Percentiles rank a stretch among this genome's conserved stretches.
These are phyloP conservation scores for Nebria ingens DNA, from an alignment of 1,140 invertebrate genomes.

Conservation along the genomic window DNA sequence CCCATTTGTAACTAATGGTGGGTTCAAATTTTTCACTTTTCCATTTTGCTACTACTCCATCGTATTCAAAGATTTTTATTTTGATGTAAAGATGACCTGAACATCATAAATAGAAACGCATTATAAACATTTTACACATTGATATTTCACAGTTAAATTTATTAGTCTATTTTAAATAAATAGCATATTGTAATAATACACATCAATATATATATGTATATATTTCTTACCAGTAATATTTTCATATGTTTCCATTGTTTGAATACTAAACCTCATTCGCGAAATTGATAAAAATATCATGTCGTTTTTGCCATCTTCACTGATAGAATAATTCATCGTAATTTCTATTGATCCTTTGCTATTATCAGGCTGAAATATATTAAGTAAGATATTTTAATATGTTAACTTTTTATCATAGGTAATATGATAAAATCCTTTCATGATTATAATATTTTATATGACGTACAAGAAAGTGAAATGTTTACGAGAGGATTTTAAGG, in stretches of 20 bases:
- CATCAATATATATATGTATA: neutral
- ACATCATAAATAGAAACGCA: constrained; percentile 22
- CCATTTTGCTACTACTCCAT: constrained; percentile 60
- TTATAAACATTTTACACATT: neutral
- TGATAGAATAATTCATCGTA: constrained; percentile 47
- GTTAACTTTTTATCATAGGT: neutral
- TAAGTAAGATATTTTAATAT: neutral
- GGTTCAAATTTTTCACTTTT: constrained; percentile 61
- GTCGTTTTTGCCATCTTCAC: constrained; percentile 46
- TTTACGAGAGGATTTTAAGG: too few species aligned
- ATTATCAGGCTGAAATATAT: constrained; percentile 45
- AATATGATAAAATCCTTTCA: too few species aligned
- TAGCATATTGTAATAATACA: neutral
- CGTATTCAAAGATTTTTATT: constrained; percentile 57
- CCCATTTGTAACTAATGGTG: constrained; percentile 46
- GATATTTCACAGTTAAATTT: neutral
- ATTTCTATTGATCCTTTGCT: constrained; percentile 56
- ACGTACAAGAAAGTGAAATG: too few species aligned
- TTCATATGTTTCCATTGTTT: constrained; percentile 60
- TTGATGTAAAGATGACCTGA: constrained; percentile 59
- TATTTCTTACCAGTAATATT: constrained; percentile 17
- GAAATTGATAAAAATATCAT: constrained; percentile 49
- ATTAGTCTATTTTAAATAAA: neutral
- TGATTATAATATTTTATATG: too few species aligned
- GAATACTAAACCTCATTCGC: constrained; percentile 49